Conservation (phyloP, 2,888 invertebrate genomes). For the Ethmia dodecea region DNA sequence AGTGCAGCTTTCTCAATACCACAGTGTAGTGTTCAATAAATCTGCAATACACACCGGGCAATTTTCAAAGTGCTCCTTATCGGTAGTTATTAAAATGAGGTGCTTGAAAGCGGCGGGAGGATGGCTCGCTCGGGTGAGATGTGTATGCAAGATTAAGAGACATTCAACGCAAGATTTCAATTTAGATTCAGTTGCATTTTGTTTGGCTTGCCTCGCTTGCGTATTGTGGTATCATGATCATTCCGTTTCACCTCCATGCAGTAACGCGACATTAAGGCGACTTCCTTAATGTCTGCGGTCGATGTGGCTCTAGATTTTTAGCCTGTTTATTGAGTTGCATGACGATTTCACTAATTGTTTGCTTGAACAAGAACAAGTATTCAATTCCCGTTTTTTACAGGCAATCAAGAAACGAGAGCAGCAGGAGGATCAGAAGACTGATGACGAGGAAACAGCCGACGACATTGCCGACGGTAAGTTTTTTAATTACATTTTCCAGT, state of each 20-base stretch:
- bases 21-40: conserved; percentile 54
- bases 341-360: conserved; percentile 16
- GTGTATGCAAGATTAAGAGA: conserved; percentile 51
- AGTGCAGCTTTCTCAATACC: conserved; percentile 57
- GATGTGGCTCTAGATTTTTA: conserved; percentile 30
- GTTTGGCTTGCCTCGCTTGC: conserved; percentile 56
- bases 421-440: conserved; percentile 61
- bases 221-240: conserved; percentile 46
- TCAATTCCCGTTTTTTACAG: conserved; percentile 52
- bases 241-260: conserved; percentile 40
- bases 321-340: conserved; percentile 30
- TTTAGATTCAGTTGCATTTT: conserved; percentile 61
- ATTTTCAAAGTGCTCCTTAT: conserved; percentile 44
- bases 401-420: conserved; percentile 70
- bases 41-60: conserved; percentile 40
- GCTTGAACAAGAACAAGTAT: conserved; percentile 22
- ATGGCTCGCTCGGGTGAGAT: conserved; percentile 75
- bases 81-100: conserved; percentile 64
- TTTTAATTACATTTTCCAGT: conserved; percentile 8
- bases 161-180: conserved; percentile 64
- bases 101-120: conserved; percentile 72
- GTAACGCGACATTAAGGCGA: conserved; percentile 32
- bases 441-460: conserved; percentile 55
- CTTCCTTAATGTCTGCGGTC: conserved; percentile 33
- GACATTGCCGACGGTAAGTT: conserved; percentile 65